phyloP scores from a whole-genome alignment of 2,888 invertebrate species.

The Yponomeuta malinellus region DNA sequence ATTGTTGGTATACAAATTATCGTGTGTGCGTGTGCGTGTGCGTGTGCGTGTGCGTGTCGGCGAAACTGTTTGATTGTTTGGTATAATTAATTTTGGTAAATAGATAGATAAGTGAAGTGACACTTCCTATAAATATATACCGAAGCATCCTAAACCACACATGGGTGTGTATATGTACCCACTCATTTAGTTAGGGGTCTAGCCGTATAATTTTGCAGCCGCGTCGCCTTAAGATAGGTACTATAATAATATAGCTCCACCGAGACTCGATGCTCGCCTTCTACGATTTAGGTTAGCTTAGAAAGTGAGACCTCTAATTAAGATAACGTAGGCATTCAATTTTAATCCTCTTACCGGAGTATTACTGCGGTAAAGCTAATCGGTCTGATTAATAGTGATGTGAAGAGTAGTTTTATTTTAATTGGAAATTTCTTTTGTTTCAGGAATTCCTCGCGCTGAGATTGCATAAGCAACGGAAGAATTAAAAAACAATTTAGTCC shows the following conservation, averaged over 20 bases:
- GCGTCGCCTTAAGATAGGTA: conserved; percentile 3
- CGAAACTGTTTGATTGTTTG: too few species aligned
- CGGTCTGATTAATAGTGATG: neutral
- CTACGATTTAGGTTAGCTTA: conserved; percentile 14
- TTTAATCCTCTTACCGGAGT: conserved; percentile 1
- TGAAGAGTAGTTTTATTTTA: neutral
- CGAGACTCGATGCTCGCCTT: conserved; percentile 5
- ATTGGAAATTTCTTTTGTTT: neutral
- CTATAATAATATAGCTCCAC: conserved; percentile 10
- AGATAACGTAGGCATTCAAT: conserved; percentile 8
- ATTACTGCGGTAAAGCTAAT: neutral
- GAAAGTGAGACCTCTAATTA: conserved; percentile 11
- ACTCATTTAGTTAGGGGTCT: conserved; percentile 6
- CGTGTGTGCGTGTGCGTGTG: too few species aligned
- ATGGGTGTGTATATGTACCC: neutral
- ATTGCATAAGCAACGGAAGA: neutral
- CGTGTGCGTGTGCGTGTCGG: too few species aligned
- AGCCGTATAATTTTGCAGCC: conserved; percentile 13
- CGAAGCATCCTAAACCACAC: neutral
- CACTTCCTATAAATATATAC: neutral
- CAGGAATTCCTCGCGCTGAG: neutral
- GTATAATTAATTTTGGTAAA: too few species aligned
- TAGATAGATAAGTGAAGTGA: too few species aligned
- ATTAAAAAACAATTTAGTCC: neutral
- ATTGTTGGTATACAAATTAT: too few species aligned